These are phyloP conservation scores for Stylophora pistillata DNA, from an alignment of 64 coral and sea anemone genomes.

Conservation along the genomic window DNA sequence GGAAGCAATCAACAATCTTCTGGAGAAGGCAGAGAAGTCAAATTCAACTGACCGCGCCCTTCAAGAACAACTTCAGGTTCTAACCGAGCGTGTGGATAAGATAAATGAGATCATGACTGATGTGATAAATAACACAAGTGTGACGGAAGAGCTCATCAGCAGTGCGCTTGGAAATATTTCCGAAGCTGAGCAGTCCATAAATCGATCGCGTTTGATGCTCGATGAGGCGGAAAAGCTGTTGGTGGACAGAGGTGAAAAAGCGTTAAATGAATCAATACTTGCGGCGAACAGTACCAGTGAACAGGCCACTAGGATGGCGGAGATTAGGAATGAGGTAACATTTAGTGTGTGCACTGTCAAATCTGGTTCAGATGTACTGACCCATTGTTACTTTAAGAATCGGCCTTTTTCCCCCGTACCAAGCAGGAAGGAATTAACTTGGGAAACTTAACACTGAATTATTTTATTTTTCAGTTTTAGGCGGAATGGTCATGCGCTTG, in stretches of 20 bases:
- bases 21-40: conserved; percentile 70
- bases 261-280: conserved; percentile 67
- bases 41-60: conserved; percentile 63
- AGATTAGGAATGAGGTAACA: conserved; percentile 75
- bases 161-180: conserved; percentile 55
- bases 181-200: conserved; percentile 69
- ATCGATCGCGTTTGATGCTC: conserved; percentile 67
- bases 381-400: too few relatives aligned
- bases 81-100: conserved; percentile 37
- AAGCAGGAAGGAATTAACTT: too few relatives aligned
- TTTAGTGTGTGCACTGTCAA: neutral
- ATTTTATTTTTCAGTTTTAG: too few relatives aligned
- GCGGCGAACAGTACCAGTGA: conserved; percentile 69
- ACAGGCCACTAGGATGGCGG: conserved; percentile 55
- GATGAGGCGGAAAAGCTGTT: conserved; percentile 42
- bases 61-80: conserved; percentile 29
- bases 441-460: too few relatives aligned
- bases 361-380: too few relatives aligned
- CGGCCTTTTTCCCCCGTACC: too few relatives aligned
- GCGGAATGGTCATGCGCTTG: too few relatives aligned
- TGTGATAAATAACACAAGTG: conserved; percentile 30
- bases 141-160: conserved; percentile 32
- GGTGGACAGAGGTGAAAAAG: conserved; percentile 27
- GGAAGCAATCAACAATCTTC: conserved; percentile 54
- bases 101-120: conserved; percentile 48